Conservation (phyloP, 2,113 vertebrate genomes). For the Ia io region DNA sequence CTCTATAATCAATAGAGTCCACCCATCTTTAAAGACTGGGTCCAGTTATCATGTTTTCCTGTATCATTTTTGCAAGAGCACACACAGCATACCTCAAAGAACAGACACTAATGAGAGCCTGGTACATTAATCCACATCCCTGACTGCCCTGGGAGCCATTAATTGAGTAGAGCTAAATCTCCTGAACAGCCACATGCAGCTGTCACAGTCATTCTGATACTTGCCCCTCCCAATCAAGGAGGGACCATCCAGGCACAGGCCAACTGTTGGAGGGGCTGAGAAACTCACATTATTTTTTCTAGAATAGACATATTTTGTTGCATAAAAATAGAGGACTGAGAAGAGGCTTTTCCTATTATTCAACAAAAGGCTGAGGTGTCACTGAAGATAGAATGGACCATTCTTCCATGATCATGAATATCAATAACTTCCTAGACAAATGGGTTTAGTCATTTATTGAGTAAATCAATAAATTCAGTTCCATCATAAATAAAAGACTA, state of each 20-base stretch:
- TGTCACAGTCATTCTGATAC: background rate
- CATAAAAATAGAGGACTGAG: background rate
- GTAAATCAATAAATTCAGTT: background rate
- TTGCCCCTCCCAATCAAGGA: background rate
- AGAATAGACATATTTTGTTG: background rate
- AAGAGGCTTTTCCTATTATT: background rate
- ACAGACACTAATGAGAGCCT: background rate
- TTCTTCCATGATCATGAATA: background rate
- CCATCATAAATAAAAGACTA: background rate
- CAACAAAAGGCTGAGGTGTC: background rate
- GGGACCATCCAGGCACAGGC: background rate
- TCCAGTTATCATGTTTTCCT: too few relatives aligned
- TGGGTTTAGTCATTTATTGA: background rate
- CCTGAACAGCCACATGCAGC: background rate
- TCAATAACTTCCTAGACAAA: background rate
- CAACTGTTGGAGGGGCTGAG: background rate
- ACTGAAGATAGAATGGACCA: background rate
- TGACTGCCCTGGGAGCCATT: background rate
- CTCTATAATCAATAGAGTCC: background rate
- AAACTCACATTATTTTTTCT: background rate
- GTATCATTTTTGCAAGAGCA: background rate
- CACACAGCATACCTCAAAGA: background rate
- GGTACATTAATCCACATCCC: background rate
- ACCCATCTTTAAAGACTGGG: background rate
- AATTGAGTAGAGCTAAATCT: background rate